Evolutionary conservation across 2,888 invertebrate species (phyloP).

Genomic region (Tetranychus piercei): DNA sequence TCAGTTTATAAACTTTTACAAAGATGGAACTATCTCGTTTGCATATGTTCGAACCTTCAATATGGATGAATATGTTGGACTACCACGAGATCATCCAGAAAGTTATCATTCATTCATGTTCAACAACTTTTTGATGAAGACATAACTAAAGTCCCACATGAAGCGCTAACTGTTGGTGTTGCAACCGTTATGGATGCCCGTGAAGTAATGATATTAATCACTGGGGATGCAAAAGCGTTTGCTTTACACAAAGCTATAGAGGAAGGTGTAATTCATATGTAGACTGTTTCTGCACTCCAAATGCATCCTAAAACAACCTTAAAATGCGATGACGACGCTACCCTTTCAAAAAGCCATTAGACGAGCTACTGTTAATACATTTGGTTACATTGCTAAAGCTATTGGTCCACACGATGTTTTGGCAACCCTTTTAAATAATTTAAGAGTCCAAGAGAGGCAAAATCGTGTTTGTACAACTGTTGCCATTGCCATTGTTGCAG

Average conservation of each 20-base stretch:
- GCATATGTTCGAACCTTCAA: constrained; percentile 95
- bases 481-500: constrained; percentile 97
- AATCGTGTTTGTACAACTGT: constrained; percentile 99
- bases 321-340: constrained; percentile 93
- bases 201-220: constrained; percentile 93
- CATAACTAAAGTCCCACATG: constrained; percentile 69
- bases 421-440: constrained; percentile 87
- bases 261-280: constrained; percentile 98
- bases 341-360: constrained; percentile 91
- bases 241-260: constrained; percentile 94
- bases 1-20: constrained; percentile 71
- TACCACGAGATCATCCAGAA: constrained; percentile 83
- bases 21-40: constrained; percentile 73
- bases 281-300: constrained; percentile 97
- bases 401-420: constrained; percentile 97
- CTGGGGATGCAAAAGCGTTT: constrained; percentile 84
- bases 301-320: constrained; percentile 79
- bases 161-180: constrained; percentile 92
- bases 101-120: constrained; percentile 98
- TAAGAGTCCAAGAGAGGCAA: constrained; percentile 92
- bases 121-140: constrained; percentile 93
- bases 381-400: constrained; percentile 98
- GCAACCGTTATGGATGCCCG: constrained; percentile 96
- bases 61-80: constrained; percentile 95
- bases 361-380: constrained; percentile 95